Evolutionary conservation across 2,797 vertebrate species (phyloP).

Genomic region (Perodicticus potto): DNA sequence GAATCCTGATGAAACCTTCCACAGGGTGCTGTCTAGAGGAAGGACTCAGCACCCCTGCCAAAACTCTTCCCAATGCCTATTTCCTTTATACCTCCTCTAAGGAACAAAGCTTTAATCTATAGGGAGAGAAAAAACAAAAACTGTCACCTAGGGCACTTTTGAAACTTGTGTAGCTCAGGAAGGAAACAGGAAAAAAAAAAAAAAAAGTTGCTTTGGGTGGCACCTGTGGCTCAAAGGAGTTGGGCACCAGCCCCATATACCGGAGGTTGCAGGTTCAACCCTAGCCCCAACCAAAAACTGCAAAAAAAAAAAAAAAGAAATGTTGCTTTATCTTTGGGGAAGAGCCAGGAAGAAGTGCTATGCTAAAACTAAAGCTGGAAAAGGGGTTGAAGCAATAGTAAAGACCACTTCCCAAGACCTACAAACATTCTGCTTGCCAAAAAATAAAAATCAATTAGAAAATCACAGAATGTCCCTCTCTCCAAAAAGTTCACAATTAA

Average conservation of each 20-base stretch:
- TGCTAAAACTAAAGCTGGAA: not conserved
- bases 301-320: too few species aligned
- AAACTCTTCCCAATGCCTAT: not conserved
- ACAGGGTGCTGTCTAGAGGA: not conserved
- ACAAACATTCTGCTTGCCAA: not conserved
- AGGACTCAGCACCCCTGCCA: fast-evolving
- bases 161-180: not conserved
- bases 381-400: not conserved
- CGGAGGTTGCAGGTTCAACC: too few species aligned
- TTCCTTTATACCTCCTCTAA: not conserved
- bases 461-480: not conserved
- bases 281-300: too few species aligned
- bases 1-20: not conserved
- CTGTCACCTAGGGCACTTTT: not conserved
- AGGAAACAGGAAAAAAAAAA: not conserved
- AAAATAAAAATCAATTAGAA: not conserved
- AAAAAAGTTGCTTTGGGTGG: too few species aligned
- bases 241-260: too few species aligned
- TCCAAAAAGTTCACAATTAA: not conserved
- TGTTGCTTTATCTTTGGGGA: not conserved
- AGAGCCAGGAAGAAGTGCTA: not conserved
- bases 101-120: not conserved
- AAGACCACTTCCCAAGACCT: not conserved
- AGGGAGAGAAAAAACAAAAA: not conserved
- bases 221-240: too few species aligned